These are phyloP conservation scores for Atta cephalotes DNA, from an alignment of 1,140 invertebrate species.

Conservation along the genomic window DNA sequence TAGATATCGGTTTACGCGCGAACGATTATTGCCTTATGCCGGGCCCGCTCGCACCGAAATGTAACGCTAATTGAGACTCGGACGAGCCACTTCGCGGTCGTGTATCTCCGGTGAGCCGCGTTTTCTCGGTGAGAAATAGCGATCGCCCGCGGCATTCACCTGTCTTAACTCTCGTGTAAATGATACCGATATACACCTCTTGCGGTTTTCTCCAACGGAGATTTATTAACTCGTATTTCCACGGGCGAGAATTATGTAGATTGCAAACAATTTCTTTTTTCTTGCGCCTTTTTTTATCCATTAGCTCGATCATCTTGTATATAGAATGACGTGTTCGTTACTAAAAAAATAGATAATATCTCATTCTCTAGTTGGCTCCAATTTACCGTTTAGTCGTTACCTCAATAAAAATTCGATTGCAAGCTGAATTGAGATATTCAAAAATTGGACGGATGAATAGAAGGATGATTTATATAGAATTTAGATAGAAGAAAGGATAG, in stretches of 20 bases:
- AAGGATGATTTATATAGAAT: not conserved
- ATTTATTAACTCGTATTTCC: constrained; percentile 26
- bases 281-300: not conserved
- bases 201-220: not conserved
- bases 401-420: not conserved
- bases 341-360: not conserved
- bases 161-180: constrained; percentile 24
- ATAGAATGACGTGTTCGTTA: not conserved
- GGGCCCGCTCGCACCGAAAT: constrained; percentile 67
- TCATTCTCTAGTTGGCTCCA: not conserved
- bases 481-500: not conserved
- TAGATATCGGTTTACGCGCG: constrained; percentile 82
- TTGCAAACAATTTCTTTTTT: not conserved
- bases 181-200: constrained; percentile 8
- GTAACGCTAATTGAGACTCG: constrained; percentile 78
- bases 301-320: not conserved
- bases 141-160: constrained; percentile 34
- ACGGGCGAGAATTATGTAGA: not conserved
- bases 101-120: constrained; percentile 23
- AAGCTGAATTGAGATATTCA: not conserved
- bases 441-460: not conserved
- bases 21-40: constrained; percentile 81
- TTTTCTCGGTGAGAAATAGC: constrained; percentile 39
- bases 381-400: not conserved
- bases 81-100: constrained; percentile 47